phyloP scores from a whole-genome alignment of 2,113 vertebrate genomes.

The Mellivora capensis region DNA sequence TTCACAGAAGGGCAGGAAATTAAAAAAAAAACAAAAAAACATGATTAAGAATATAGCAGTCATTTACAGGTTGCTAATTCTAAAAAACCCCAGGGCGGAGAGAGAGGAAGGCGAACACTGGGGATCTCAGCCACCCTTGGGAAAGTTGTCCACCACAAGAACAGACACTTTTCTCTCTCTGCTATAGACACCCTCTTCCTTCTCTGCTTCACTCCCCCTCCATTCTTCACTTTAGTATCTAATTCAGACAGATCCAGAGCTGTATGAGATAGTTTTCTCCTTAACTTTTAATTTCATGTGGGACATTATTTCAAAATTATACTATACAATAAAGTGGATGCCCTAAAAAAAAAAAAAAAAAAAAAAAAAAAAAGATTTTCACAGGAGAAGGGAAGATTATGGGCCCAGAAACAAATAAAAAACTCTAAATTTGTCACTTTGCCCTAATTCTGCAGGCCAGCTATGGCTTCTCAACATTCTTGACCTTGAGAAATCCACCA shows the following conservation, averaged over 20 bases:
- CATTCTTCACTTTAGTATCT: neutral
- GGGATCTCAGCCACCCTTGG: neutral
- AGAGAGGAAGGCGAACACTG: neutral
- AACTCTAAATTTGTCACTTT: neutral
- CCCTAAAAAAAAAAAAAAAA: neutral
- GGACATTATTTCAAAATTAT: neutral
- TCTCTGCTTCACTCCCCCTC: neutral
- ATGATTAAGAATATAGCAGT: neutral
- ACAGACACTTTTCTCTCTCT: neutral
- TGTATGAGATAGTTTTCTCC: neutral
- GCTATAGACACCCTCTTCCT: neutral
- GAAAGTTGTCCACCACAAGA: accelerated
- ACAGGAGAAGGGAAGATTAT: neutral
- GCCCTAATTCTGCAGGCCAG: neutral
- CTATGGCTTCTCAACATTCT: neutral
- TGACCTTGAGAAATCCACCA: neutral
- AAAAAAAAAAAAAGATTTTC: neutral
- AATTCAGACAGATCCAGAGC: neutral
- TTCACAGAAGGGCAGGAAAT: neutral
- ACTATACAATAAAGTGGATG: neutral
- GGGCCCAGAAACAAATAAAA: neutral
- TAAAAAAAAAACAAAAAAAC: neutral
- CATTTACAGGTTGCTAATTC: neutral
- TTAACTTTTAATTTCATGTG: neutral
- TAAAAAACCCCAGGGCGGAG: neutral